Percentiles rank a stretch among this genome's conserved stretches.
These are phyloP conservation scores for Apodemia zela DNA, from an alignment of 2,888 invertebrate species.

Conservation along the genomic window DNA sequence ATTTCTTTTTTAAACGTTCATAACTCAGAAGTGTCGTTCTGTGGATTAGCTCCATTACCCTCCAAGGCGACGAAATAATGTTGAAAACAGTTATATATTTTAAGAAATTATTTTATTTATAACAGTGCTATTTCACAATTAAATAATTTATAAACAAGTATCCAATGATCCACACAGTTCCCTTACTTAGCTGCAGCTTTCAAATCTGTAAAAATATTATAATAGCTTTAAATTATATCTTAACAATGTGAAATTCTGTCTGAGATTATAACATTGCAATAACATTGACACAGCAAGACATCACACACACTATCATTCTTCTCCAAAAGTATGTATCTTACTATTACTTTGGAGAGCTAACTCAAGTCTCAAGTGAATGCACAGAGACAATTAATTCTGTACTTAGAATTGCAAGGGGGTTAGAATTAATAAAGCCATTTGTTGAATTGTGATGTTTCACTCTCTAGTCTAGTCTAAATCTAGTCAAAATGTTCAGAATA, in stretches of 20 bases:
- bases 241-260: not conserved
- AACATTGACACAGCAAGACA: not conserved
- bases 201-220: conserved; percentile 39
- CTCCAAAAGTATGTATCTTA: not conserved
- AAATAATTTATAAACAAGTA: conserved; percentile 37
- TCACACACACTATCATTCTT: not conserved
- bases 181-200: conserved; percentile 45
- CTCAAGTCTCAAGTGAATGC: not conserved
- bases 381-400: not conserved
- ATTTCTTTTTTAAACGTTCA: too few species aligned
- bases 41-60: too few species aligned
- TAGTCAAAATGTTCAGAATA: not conserved
- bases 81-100: too few species aligned
- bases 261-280: not conserved
- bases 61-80: too few species aligned
- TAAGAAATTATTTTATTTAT: conserved; percentile 34
- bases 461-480: not conserved
- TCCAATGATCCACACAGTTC: not conserved
- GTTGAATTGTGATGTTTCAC: not conserved
- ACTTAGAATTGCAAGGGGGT: not conserved
- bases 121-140: conserved; percentile 45
- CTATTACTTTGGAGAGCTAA: not conserved
- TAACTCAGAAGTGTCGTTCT: too few species aligned
- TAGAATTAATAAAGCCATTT: not conserved
- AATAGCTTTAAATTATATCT: not conserved